Percentiles rank a stretch among this genome's conserved stretches.
phyloP scores from a whole-genome alignment of 2,888 invertebrate species.

The Steinernema carpocapsae region DNA sequence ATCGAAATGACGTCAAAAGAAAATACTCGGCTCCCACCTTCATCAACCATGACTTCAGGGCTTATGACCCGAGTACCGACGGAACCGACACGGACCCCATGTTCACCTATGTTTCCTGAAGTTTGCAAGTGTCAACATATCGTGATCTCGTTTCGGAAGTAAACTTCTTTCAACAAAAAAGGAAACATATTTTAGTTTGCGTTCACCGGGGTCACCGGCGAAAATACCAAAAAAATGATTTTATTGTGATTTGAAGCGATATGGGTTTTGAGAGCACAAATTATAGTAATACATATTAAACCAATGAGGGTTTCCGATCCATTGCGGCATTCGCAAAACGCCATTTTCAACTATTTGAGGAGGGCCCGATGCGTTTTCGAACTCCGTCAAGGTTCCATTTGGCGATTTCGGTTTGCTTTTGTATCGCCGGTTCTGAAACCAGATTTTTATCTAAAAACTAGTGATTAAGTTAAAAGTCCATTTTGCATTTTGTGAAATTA shows the following conservation, averaged over 20 bases:
- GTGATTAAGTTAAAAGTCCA: too few species aligned
- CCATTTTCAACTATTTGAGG: not conserved
- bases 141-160: not conserved
- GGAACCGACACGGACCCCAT: conserved; percentile 20
- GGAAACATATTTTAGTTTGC: too few species aligned
- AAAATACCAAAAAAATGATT: not conserved
- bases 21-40: conserved; percentile 11
- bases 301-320: conserved; percentile 3
- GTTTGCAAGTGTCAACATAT: not conserved
- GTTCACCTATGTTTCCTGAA: conserved; percentile 2
- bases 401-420: conserved; percentile 53
- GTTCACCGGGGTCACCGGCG: too few species aligned
- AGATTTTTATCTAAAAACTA: conserved; percentile 64
- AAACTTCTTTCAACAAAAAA: too few species aligned
- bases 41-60: conserved; percentile 11
- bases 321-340: not conserved
- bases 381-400: not conserved
- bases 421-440: conserved; percentile 67
- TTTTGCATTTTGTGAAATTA: conserved; percentile 3
- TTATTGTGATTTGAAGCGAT: not conserved
- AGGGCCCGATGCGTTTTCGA: not conserved
- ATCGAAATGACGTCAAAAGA: not conserved
- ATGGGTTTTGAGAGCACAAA: not conserved
- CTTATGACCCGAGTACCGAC: conserved; percentile 15
- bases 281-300: conserved; percentile 6